Percentiles rank a stretch among this genome's conserved stretches.
Conservation (phyloP, 2,113 vertebrate genomes). For the Chionomys nivalis region DNA sequence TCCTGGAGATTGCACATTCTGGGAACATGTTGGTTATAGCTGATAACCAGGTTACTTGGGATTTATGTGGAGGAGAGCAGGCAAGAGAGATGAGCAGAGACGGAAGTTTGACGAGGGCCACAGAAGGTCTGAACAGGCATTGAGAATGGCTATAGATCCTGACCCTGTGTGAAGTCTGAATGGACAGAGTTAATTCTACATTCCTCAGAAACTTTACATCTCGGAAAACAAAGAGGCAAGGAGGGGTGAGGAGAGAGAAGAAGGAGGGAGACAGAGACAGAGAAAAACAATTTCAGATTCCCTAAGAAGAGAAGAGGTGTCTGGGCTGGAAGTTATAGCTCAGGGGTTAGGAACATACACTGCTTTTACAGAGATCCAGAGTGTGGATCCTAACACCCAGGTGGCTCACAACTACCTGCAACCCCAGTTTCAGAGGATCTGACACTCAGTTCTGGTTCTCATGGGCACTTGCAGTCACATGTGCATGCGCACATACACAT, state of each 20-base stretch:
- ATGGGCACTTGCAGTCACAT: neutral
- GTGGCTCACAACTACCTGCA: too few species aligned
- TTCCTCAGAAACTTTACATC: neutral
- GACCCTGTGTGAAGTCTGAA: neutral
- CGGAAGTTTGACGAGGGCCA: neutral
- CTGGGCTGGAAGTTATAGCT: neutral
- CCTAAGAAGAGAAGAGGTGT: neutral
- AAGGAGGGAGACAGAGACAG: neutral
- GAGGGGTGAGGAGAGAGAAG: neutral
- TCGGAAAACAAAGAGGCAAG: neutral
- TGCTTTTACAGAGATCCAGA: neutral
- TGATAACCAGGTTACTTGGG: neutral
- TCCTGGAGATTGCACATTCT: neutral
- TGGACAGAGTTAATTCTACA: neutral
- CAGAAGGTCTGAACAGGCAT: rapidly evolving
- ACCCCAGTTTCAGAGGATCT: neutral
- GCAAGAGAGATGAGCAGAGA: neutral
- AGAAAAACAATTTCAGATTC: neutral
- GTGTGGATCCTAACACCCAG: neutral
- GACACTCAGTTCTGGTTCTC: neutral
- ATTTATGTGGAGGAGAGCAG: neutral
- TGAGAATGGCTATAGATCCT: neutral
- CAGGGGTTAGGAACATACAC: neutral
- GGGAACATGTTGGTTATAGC: neutral
- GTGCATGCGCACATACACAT: rapidly evolving